Conservation (phyloP, 2,113 vertebrate genomes). For the Eulemur macaco region DNA sequence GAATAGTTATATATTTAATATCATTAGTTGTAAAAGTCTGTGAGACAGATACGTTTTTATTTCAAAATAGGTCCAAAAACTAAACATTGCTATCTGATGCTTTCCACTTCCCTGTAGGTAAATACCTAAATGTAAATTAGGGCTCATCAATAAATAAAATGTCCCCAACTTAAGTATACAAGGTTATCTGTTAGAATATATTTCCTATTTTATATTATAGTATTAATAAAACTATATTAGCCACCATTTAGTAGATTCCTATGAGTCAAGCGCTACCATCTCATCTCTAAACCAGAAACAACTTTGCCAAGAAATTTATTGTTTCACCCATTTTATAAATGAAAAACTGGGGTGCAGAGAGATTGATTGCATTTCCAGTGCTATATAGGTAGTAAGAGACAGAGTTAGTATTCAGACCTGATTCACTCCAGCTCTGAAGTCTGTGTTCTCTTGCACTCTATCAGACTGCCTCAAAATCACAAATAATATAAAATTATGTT, state of each 20-base stretch:
- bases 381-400: not conserved
- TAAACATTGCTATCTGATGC: not conserved
- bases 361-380: not conserved
- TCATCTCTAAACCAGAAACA: not conserved
- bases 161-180: not conserved
- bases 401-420: not conserved
- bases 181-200: not conserved
- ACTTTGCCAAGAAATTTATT: not conserved
- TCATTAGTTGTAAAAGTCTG: not conserved
- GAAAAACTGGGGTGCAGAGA: not conserved
- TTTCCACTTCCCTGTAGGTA: slow-evolving; percentile 1
- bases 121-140: not conserved
- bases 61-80: not conserved
- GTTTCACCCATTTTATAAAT: not conserved
- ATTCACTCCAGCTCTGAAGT: not conserved
- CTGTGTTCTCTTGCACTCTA: not conserved
- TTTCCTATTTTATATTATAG: not conserved
- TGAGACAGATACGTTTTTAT: slow-evolving; percentile 20
- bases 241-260: not conserved
- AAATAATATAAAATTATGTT: not conserved
- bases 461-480: not conserved
- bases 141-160: not conserved
- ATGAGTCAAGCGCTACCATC: not conserved
- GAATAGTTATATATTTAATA: slow-evolving; percentile 18
- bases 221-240: not conserved